phyloP scores from a whole-genome alignment of 2,113 vertebrate genomes.

The Elanoides forficatus region DNA sequence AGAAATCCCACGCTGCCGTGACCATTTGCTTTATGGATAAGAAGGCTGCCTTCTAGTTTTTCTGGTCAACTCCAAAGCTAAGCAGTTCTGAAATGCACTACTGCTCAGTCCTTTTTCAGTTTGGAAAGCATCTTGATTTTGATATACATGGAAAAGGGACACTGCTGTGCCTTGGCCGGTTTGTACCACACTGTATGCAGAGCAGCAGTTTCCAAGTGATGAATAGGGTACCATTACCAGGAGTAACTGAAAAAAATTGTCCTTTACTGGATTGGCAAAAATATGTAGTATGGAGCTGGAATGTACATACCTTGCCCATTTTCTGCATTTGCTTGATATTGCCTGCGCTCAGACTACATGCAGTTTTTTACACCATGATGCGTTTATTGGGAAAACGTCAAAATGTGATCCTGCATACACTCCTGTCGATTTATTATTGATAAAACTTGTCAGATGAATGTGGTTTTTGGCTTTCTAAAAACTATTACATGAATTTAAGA shows the following conservation, averaged over 20 bases:
- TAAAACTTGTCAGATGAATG: not conserved
- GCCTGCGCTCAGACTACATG: not conserved
- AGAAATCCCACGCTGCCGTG: not conserved
- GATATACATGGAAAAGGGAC: not conserved
- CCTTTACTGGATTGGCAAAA: not conserved
- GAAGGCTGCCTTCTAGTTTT: not conserved
- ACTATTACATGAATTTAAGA: not conserved
- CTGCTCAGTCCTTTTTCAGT: not conserved
- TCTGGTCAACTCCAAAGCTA: not conserved
- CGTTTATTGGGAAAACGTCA: not conserved
- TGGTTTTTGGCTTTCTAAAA: not conserved
- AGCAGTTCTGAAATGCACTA: not conserved
- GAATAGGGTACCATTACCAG: not conserved
- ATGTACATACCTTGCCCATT: not conserved
- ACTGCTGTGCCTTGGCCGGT: not conserved
- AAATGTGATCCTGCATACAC: not conserved
- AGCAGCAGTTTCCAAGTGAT: not conserved
- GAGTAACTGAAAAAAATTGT: not conserved
- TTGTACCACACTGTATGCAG: not conserved
- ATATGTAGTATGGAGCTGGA: not conserved
- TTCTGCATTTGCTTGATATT: not conserved
- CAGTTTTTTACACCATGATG: accelerated
- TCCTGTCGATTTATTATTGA: not conserved
- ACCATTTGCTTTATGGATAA: not conserved
- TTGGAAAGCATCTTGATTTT: not conserved